A percentile compares a stretch with the other conserved stretches of the same genome.
Evolutionary conservation across 2,888 invertebrate genomes (phyloP).

Genomic region (Taphrorychus bicolor): DNA sequence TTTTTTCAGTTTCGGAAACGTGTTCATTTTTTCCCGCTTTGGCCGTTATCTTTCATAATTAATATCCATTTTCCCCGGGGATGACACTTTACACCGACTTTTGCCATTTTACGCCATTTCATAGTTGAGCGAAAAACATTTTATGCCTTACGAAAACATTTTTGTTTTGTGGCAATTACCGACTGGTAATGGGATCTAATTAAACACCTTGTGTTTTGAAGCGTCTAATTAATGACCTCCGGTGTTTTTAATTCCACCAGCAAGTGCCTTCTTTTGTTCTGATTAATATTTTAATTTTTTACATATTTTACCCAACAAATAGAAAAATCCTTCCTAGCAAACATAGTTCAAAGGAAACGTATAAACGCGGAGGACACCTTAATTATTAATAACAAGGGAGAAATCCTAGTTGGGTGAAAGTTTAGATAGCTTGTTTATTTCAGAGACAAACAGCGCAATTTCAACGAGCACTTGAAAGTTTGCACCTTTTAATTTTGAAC

Average conservation of each 20-base stretch:
- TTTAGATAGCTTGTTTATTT: constrained; percentile 24
- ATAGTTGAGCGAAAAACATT: constrained; percentile 29
- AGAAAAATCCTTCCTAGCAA: neutral
- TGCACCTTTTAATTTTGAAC: constrained; percentile 34
- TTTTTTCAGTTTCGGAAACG: constrained; percentile 37
- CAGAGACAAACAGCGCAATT: constrained; percentile 30
- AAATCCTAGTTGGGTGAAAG: constrained; percentile 10
- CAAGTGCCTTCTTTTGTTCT: constrained; percentile 11
- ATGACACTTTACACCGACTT: constrained; percentile 37
- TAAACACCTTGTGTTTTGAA: constrained; percentile 28
- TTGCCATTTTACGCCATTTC: constrained; percentile 30
- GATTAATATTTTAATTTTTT: neutral
- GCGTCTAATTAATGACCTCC: constrained; percentile 20
- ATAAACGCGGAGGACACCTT: constrained; percentile 4
- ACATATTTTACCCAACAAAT: neutral
- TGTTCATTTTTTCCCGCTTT: constrained; percentile 38
- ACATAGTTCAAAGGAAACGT: neutral
- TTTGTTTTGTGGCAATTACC: constrained; percentile 26
- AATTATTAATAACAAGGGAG: constrained; percentile 7
- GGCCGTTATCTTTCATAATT: constrained; percentile 35
- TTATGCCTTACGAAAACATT: constrained; percentile 32
- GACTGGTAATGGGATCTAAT: constrained; percentile 23
- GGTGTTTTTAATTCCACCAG: constrained; percentile 17
- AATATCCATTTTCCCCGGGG: constrained; percentile 36
- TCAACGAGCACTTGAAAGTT: constrained; percentile 26